A percentile compares a stretch with the other conserved stretches of the same genome.
phyloP scores from a whole-genome alignment of 2,797 vertebrate species.

The Iguana delicatissima region DNA sequence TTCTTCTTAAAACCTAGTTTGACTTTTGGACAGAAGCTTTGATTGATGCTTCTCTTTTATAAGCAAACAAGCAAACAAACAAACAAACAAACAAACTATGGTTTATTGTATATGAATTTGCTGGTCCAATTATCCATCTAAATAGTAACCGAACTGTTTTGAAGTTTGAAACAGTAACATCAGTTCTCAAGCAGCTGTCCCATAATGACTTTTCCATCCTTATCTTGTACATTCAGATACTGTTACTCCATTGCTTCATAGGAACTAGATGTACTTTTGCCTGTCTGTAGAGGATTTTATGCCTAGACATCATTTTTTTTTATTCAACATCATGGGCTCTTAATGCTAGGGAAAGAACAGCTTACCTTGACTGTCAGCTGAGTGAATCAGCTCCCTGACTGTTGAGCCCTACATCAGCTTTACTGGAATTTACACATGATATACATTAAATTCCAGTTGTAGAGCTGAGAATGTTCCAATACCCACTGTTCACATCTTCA shows the following conservation, averaged over 20 bases:
- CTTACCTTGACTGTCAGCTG: neutral
- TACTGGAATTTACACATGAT: constrained; percentile 16
- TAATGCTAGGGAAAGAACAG: neutral
- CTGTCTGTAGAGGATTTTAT: accelerated
- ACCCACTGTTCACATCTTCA: constrained; percentile 70
- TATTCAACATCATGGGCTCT: accelerated
- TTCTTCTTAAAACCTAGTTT: too few species aligned
- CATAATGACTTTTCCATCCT: constrained; percentile 19
- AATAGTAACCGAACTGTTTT: neutral
- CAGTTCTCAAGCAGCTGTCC: neutral
- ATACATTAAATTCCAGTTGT: constrained; percentile 39
- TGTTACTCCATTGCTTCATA: neutral
- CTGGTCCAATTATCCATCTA: neutral
- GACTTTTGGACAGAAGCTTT: neutral
- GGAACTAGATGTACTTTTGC: neutral
- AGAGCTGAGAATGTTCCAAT: constrained; percentile 58
- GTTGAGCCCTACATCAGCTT: neutral
- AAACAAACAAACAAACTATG: neutral
- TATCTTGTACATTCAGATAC: constrained; percentile 10
- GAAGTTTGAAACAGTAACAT: constrained; percentile 35
- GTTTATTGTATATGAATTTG: neutral
- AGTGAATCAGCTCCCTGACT: constrained; percentile 1
- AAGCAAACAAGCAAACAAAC: neutral
- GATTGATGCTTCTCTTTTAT: neutral
- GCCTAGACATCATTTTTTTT: neutral